These are phyloP conservation scores for Hydropsyche tenuis DNA, from an alignment of 1,140 invertebrate species.

Conservation along the genomic window DNA sequence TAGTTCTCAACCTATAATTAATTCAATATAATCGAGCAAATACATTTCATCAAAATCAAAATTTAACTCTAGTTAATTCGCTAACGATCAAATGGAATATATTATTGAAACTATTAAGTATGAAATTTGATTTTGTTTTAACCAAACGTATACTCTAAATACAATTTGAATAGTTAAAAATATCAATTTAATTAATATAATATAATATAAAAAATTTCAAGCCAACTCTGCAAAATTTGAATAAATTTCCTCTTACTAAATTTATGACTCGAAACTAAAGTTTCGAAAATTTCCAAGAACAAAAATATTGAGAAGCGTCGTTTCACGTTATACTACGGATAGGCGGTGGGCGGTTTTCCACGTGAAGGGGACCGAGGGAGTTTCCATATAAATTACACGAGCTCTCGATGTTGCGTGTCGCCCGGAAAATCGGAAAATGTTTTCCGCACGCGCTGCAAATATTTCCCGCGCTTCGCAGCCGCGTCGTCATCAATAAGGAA, in stretches of 20 bases:
- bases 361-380: neutral
- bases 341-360: neutral
- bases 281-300: neutral
- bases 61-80: no score
- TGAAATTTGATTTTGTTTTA: no score
- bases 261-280: neutral
- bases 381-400: slow-evolving; percentile 23
- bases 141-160: no score
- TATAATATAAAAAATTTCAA: no score
- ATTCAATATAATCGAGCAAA: no score
- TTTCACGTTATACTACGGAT: neutral
- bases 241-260: neutral
- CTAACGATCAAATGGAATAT: no score
- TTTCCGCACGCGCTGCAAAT: slow-evolving; percentile 19
- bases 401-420: slow-evolving; percentile 27
- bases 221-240: no score
- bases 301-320: neutral
- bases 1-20: no score
- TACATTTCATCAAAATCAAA: no score
- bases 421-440: slow-evolving; percentile 22
- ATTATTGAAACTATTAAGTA: no score
- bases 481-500: slow-evolving; percentile 25
- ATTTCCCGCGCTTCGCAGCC: neutral
- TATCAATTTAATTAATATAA: no score
- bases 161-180: no score